These are phyloP conservation scores for Andrena bucephala DNA, from an alignment of 2,888 invertebrate genomes.

Conservation along the genomic window DNA sequence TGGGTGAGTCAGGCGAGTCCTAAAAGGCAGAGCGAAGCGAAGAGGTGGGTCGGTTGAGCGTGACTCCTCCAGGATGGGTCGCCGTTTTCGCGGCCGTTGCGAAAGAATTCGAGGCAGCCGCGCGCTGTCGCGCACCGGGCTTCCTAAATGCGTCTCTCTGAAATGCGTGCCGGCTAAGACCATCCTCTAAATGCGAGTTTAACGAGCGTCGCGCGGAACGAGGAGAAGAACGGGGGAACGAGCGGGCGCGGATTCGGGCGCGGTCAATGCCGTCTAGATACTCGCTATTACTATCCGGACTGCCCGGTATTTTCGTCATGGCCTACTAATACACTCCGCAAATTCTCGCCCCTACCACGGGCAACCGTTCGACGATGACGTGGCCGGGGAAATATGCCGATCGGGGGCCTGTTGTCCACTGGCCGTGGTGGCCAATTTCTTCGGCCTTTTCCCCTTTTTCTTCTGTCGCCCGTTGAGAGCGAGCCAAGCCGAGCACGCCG, in stretches of 20 bases:
- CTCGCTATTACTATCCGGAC: constrained; percentile 69
- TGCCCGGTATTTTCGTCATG: constrained; percentile 76
- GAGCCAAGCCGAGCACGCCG: constrained; percentile 29
- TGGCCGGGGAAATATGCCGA: constrained; percentile 69
- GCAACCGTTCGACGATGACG: constrained; percentile 54
- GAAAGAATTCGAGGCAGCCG: constrained; percentile 17
- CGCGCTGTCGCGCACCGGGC: neutral
- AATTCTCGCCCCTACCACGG: constrained; percentile 65
- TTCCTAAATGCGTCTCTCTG: constrained; percentile 54
- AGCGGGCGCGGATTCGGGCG: constrained; percentile 63
- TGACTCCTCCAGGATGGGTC: neutral
- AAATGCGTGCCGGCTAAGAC: constrained; percentile 30
- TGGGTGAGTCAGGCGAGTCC: too few species aligned
- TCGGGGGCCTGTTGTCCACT: constrained; percentile 49
- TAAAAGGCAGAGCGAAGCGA: too few species aligned
- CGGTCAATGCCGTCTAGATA: constrained; percentile 75
- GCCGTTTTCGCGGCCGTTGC: constrained; percentile 11
- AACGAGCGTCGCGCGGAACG: constrained; percentile 54
- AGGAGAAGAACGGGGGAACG: constrained; percentile 60
- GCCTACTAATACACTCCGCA: constrained; percentile 75
- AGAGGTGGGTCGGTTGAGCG: neutral
- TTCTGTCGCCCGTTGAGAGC: constrained; percentile 43
- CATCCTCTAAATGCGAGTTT: constrained; percentile 60
- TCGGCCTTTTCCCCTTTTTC: constrained; percentile 8
- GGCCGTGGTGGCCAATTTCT: constrained; percentile 54